A percentile compares a stretch with the other conserved stretches of the same genome.
phyloP scores from a whole-genome alignment of 2,113 vertebrate species.

The Brachionichthys hirsutus region DNA sequence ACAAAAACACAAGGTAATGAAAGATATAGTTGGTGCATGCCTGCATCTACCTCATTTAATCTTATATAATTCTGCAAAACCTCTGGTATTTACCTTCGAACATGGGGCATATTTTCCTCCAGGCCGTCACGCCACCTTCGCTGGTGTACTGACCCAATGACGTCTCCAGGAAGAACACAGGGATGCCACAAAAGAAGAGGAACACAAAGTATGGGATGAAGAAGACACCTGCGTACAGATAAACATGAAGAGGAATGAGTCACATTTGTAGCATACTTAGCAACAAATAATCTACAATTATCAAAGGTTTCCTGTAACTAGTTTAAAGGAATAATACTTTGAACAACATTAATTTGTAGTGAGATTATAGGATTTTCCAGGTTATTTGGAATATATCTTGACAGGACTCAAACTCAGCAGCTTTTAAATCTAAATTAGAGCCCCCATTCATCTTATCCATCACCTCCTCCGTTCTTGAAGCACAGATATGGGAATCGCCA shows the following conservation, averaged over 20 bases:
- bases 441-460: constrained; percentile 30
- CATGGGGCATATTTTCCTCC: constrained; percentile 94
- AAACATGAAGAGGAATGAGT: not conserved
- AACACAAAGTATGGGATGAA: constrained; percentile 91
- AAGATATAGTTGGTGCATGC: too few species aligned
- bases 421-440: not conserved
- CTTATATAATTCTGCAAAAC: constrained; percentile 1
- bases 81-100: constrained; percentile 79
- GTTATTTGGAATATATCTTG: too few species aligned
- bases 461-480: constrained; percentile 87
- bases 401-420: too few species aligned
- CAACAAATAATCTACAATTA: too few species aligned
- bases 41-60: not conserved
- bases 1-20: too few species aligned
- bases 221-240: constrained; percentile 81
- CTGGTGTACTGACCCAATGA: constrained; percentile 91
- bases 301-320: too few species aligned
- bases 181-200: constrained; percentile 88
- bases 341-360: too few species aligned
- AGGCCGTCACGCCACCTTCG: constrained; percentile 88
- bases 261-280: too few species aligned
- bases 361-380: too few species aligned
- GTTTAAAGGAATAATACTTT: too few species aligned
- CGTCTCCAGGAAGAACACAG: constrained; percentile 89
- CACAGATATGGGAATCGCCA: constrained; percentile 94